phyloP scores from a whole-genome alignment of 2,888 invertebrate species.

The Polymixis lichenea region DNA sequence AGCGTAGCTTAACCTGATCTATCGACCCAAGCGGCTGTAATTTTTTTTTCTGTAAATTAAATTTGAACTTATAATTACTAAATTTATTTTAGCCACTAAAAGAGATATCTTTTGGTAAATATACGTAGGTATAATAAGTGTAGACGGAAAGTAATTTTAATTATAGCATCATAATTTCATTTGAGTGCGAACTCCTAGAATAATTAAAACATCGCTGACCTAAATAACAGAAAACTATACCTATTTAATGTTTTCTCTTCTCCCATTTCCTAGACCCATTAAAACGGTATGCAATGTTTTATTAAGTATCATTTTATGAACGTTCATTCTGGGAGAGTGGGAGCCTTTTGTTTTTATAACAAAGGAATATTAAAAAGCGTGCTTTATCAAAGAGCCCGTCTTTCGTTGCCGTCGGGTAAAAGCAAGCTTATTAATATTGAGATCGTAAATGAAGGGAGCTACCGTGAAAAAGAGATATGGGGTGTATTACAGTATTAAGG shows the following conservation, averaged over 20 bases:
- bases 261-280: neutral
- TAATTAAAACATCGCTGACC: no score
- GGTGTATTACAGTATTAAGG: neutral
- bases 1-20: no score
- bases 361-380: slow-evolving; percentile 21
- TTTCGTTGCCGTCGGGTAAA: neutral
- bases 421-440: slow-evolving; percentile 21
- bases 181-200: no score
- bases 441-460: neutral
- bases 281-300: slow-evolving; percentile 22
- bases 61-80: no score
- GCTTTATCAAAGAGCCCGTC: slow-evolving; percentile 16
- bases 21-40: no score
- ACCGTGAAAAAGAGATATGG: neutral
- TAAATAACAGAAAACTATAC: slow-evolving; percentile 4
- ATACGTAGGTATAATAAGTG: no score
- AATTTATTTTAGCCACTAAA: no score
- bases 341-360: slow-evolving; percentile 22
- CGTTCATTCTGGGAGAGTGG: neutral
- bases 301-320: neutral
- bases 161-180: no score
- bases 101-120: no score
- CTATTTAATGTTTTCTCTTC: neutral
- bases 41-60: no score
- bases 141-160: no score